Base-by-base conservation (phyloP, 2,888 invertebrate genomes). In the Nudaria mundana region DNA sequence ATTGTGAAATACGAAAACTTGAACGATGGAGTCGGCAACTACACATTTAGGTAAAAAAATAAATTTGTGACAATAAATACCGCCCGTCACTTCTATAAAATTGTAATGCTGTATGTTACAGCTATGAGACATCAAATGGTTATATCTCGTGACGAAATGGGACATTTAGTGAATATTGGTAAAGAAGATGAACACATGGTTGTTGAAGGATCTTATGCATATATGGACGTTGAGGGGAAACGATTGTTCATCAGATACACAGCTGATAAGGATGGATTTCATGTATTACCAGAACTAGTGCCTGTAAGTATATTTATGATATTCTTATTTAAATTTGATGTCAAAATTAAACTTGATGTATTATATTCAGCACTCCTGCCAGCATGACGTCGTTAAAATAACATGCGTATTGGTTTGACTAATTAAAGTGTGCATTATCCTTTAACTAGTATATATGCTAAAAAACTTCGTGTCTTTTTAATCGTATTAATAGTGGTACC, bases 51-150 rank as follows among this genome's bases (percentile, higher is more conserved):
- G 28, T 28, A 13, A 13, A 44, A 40, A 28, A 59, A 63, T 31
- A 44, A 39, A 2, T 71, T 65, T 16, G 37, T 51, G 2, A 66
- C 55, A 26, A 23, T 26, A 3, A 66, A 66, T 29, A 53, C 61
- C 14, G 63, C 48, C 7, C 11, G 20, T 5, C 72, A 70, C 28
- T 64, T 60, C 37, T 75, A 73, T 24, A 34, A 49, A 8, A 71
- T 66, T 43, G n/a, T n/a, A n/a, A n/a, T n/a, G n/a, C n/a, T n/a
- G n/a, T 24, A 5, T 34, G 42, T 72, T 76, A 13, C 63, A 91
- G 91, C 54, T 93, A 90, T 56, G 90, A 91, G 63, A 92, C 93
- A 28, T 92, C 91, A 1, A 92, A 94, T 57, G 93, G 93, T 7
- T 10, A 92, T 93, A 48, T 76, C 68, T 26, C 91, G 90, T 1